These are phyloP conservation scores for Drosophila miranda DNA, from an alignment of 1,140 invertebrate genomes.

Conservation along the genomic window DNA sequence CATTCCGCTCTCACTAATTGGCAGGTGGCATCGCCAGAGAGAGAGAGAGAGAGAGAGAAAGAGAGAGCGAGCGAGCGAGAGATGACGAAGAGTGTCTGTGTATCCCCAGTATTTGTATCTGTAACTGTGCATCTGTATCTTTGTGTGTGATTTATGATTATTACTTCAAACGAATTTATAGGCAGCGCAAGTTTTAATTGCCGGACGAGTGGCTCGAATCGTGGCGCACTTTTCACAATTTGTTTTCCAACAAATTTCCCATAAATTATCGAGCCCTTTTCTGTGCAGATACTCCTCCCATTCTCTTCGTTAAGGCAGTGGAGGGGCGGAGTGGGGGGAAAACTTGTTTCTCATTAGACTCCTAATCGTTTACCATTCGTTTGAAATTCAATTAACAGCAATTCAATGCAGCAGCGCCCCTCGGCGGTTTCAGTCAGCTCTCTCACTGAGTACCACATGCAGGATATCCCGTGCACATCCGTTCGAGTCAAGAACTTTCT, in stretches of 20 bases:
- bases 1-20: constrained; percentile 43
- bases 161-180: constrained; percentile 60
- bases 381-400: too few species aligned
- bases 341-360: too few species aligned
- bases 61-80: too few species aligned
- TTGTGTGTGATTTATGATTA: constrained; percentile 57
- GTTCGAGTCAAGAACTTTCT: too few species aligned
- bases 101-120: background rate
- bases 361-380: too few species aligned
- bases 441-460: too few species aligned
- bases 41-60: background rate
- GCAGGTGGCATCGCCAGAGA: constrained; percentile 18
- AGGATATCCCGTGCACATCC: too few species aligned
- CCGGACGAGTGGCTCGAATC: constrained; percentile 20
- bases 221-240: constrained; percentile 52
- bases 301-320: too few species aligned
- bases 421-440: too few species aligned
- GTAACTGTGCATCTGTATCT: constrained; percentile 8
- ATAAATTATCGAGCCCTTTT: constrained; percentile 30
- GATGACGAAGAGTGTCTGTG: too few species aligned
- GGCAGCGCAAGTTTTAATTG: constrained; percentile 51
- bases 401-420: too few species aligned
- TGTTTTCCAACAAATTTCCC: constrained; percentile 60
- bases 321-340: too few species aligned
- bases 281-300: background rate